Conservation (phyloP, 2,888 invertebrate genomes). For the Polyommatus iphigenia region DNA sequence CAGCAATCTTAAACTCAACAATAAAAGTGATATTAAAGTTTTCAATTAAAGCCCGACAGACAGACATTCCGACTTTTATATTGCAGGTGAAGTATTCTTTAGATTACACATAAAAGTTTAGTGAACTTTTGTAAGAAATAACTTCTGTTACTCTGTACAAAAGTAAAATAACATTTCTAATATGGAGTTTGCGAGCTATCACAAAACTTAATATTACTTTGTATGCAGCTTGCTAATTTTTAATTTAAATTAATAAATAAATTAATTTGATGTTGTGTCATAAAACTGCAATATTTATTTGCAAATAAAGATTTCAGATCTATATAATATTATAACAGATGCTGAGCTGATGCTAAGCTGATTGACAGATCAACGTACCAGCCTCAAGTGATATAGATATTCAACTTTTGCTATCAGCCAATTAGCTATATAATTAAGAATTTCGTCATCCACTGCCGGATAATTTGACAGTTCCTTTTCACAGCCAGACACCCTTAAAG, state of each 20-base stretch:
- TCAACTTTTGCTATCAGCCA: no score
- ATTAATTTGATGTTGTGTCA: background rate
- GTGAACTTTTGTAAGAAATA: background rate
- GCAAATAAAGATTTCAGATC: no score
- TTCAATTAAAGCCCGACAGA: slow-evolving; percentile 25
- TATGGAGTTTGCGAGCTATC: background rate
- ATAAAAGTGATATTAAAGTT: slow-evolving; percentile 28
- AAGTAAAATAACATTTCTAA: slow-evolving; percentile 23
- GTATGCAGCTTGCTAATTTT: background rate
- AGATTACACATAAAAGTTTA: slow-evolving; percentile 20
- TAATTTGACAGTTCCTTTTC: no score
- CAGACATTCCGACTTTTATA: slow-evolving; percentile 15
- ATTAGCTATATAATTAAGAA: no score
- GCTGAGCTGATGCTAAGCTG: no score
- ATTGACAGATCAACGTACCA: no score
- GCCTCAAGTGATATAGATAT: no score
- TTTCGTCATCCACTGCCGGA: no score
- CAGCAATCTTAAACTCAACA: slow-evolving; percentile 1
- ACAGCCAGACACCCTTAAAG: no score
- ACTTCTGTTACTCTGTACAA: slow-evolving; percentile 20
- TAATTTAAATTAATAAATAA: background rate
- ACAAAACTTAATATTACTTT: background rate
- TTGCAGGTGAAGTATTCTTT: slow-evolving; percentile 26
- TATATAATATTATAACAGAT: no score
- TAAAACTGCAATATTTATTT: no score